Conservation (phyloP, 2,888 invertebrate species). For the Ormyrus nitidulus region DNA sequence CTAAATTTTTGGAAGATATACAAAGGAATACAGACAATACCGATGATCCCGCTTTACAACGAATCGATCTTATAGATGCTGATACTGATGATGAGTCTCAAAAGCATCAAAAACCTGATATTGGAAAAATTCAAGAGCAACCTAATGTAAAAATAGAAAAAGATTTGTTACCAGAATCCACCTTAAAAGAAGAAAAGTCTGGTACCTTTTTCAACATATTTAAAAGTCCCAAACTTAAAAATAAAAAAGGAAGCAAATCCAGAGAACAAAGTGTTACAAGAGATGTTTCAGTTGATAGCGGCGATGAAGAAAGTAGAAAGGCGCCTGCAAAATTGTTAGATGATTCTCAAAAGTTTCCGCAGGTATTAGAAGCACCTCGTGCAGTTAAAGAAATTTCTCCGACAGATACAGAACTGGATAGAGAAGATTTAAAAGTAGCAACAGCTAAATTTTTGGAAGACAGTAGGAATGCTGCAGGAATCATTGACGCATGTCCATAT, state of each 20-base stretch:
- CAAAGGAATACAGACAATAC: conserved; percentile 63
- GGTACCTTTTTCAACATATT: conserved; percentile 69
- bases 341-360: conserved; percentile 3
- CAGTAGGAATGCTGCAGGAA: conserved; percentile 62
- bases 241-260: conserved; percentile 67
- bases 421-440: conserved; percentile 59
- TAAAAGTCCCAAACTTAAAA: conserved; percentile 66
- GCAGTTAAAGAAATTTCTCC: not conserved
- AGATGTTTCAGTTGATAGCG: conserved; percentile 63
- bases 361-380: not conserved
- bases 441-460: conserved; percentile 70
- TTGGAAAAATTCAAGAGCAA: not conserved
- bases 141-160: conserved; percentile 26
- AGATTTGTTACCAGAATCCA: conserved; percentile 23
- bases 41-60: conserved; percentile 54
- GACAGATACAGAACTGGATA: conserved; percentile 51
- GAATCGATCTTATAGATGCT: conserved; percentile 24
- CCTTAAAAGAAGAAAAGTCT: conserved; percentile 63
- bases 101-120: too few species aligned
- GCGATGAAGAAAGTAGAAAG: conserved; percentile 57
- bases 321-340: not conserved
- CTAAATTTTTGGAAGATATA: conserved; percentile 67
- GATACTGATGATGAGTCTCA: conserved; percentile 10
- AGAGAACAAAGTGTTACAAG: conserved; percentile 66
- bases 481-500: conserved; percentile 63